A percentile compares a stretch with the other conserved stretches of the same genome.
These are phyloP conservation scores for Tautogolabrus adspersus DNA, from an alignment of 2,113 vertebrate species.

Conservation along the genomic window DNA sequence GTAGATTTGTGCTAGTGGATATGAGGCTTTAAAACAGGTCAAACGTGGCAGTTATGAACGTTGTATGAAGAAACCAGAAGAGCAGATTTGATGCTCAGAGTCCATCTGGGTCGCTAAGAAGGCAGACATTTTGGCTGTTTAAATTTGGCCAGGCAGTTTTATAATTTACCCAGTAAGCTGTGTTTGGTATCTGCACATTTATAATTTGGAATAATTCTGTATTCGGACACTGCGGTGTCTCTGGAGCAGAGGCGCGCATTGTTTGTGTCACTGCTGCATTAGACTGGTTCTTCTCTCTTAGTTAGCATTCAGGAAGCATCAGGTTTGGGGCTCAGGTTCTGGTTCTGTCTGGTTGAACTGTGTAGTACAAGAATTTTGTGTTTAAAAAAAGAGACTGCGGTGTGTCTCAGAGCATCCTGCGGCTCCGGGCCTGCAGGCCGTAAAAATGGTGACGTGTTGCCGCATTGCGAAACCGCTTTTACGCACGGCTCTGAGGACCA, in stretches of 20 bases:
- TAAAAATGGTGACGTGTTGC: conserved; percentile 57
- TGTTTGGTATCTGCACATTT: background rate
- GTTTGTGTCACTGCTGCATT: conserved; percentile 7
- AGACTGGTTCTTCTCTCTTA: background rate
- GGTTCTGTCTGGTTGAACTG: background rate
- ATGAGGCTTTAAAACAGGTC: background rate
- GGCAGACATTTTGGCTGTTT: background rate
- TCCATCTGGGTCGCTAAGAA: background rate
- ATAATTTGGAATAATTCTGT: background rate
- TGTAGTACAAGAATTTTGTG: background rate
- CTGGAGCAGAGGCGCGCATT: background rate
- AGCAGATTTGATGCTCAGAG: background rate
- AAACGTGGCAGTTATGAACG: background rate
- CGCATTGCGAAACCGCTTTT: conserved; percentile 77
- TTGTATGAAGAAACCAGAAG: background rate
- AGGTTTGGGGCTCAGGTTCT: background rate
- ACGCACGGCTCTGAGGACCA: conserved; percentile 26
- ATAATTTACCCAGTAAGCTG: background rate
- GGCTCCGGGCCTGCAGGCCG: conserved; percentile 41
- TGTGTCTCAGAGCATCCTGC: conserved; percentile 12
- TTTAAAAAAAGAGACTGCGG: background rate
- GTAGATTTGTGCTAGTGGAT: background rate
- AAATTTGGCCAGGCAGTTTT: background rate
- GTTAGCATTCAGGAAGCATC: conserved; percentile 25
- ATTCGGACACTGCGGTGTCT: background rate